Conservation (phyloP, 2,113 vertebrate species). For the Paratilapia polleni region DNA sequence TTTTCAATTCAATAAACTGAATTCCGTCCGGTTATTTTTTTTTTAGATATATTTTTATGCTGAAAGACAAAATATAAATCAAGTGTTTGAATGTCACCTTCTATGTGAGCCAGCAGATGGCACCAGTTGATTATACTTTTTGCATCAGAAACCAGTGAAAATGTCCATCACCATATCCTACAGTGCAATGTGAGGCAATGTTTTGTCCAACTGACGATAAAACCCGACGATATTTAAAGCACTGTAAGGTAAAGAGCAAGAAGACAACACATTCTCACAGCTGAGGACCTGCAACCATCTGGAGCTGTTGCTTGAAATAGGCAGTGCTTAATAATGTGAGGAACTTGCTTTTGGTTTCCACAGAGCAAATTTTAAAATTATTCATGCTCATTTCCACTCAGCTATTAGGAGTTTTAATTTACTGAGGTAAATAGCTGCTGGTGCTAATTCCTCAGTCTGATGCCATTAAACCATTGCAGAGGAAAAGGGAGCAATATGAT, state of each 20-base stretch:
- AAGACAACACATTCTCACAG: background rate
- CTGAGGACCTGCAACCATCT: background rate
- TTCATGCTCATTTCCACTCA: too few relatives aligned
- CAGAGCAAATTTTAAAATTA: too few relatives aligned
- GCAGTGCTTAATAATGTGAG: background rate
- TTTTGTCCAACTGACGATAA: background rate
- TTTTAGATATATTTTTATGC: too few relatives aligned
- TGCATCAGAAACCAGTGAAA: background rate
- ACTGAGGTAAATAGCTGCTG: too few relatives aligned
- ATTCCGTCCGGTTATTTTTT: too few relatives aligned
- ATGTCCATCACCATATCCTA: background rate
- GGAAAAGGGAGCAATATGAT: too few relatives aligned
- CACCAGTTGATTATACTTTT: background rate
- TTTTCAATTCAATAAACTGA: too few relatives aligned
- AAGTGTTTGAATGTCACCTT: background rate
- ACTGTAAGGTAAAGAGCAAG: background rate
- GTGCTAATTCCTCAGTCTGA: too few relatives aligned
- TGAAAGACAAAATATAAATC: too few relatives aligned
- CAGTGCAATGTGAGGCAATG: background rate
- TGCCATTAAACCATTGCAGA: too few relatives aligned
- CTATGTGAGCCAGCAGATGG: background rate
- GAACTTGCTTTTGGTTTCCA: background rate
- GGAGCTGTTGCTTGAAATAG: background rate
- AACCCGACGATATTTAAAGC: background rate
- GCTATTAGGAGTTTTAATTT: too few relatives aligned